Conservation (phyloP, 1,140 invertebrate species). For the Spodoptera litura region DNA sequence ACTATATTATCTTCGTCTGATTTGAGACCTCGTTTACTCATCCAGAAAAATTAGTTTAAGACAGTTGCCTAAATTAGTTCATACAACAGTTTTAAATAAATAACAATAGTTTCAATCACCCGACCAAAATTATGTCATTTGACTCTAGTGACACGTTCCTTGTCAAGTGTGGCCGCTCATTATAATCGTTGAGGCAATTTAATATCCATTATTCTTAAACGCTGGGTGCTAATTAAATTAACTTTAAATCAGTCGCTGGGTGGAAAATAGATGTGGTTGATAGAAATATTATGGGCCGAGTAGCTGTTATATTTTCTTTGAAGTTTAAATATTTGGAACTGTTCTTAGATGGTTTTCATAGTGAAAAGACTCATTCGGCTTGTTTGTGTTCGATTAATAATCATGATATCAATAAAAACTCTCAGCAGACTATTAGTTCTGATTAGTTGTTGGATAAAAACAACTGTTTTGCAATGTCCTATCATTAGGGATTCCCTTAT, state of each 20-base stretch:
- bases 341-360: not conserved
- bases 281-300: too few relatives aligned
- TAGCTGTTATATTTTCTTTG: not conserved
- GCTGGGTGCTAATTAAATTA: conserved; percentile 29
- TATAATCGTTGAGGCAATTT: conserved; percentile 32
- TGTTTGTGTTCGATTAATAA: not conserved
- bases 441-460: too few relatives aligned
- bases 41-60: too few relatives aligned
- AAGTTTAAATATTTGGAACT: not conserved
- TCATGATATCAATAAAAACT: not conserved
- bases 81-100: not conserved
- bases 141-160: not conserved
- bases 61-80: not conserved
- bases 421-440: too few relatives aligned
- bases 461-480: too few relatives aligned
- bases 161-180: not conserved
- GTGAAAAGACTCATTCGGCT: not conserved
- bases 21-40: too few relatives aligned
- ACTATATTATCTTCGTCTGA: too few relatives aligned
- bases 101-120: not conserved
- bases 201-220: conserved; percentile 40
- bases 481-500: too few relatives aligned
- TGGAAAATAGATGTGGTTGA: not conserved
- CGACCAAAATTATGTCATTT: conserved; percentile 27
- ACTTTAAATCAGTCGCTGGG: not conserved